Conservation (phyloP, 2,888 invertebrate genomes). For the Ceramica pisi region DNA sequence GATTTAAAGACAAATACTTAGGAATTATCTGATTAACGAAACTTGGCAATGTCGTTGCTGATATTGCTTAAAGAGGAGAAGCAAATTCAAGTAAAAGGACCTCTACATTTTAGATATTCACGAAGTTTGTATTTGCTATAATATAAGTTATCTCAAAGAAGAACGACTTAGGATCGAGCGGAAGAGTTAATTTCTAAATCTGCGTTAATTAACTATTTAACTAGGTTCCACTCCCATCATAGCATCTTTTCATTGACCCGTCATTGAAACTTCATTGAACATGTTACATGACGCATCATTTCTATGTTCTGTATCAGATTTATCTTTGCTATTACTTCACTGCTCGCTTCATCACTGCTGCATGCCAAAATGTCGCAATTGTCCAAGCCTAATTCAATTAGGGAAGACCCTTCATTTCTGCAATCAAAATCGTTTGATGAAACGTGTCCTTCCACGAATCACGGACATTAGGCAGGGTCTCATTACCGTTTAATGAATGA, state of each 20-base stretch:
- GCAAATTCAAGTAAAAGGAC: neutral
- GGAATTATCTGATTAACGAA: neutral
- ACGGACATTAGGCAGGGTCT: slow-evolving; percentile 21
- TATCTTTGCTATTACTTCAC: neutral
- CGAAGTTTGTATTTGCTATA: no score
- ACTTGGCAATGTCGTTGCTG: neutral
- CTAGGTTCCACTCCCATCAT: no score
- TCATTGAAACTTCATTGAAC: no score
- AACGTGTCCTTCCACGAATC: slow-evolving; percentile 34
- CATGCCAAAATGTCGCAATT: slow-evolving; percentile 1
- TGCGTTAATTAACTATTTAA: no score
- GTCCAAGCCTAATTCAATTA: slow-evolving; percentile 16
- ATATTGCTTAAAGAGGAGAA: neutral
- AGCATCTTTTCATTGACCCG: no score
- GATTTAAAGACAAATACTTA: slow-evolving; percentile 17
- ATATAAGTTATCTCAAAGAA: no score
- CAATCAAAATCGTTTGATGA: slow-evolving; percentile 25
- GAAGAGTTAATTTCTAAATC: neutral
- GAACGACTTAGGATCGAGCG: no score
- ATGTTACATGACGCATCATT: neutral
- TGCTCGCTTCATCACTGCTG: neutral
- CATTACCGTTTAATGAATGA: slow-evolving; percentile 37
- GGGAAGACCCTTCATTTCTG: slow-evolving; percentile 7
- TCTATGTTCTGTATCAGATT: neutral
- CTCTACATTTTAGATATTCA: no score